Evolutionary conservation across 2,888 invertebrate species (phyloP).

Genomic region (Synergus gifuensis): DNA sequence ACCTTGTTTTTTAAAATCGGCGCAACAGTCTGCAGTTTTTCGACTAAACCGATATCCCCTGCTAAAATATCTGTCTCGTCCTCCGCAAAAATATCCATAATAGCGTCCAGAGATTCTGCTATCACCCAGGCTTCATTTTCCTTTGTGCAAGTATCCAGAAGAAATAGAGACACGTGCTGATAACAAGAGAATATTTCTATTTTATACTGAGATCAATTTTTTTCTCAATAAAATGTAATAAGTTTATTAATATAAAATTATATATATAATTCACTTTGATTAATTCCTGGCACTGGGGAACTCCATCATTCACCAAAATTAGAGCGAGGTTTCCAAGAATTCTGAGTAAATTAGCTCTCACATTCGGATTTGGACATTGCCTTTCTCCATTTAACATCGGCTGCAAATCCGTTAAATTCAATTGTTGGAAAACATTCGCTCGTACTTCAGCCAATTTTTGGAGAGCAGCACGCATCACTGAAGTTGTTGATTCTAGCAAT

Average conservation of each 20-base stretch:
- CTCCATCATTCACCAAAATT: constrained; percentile 58
- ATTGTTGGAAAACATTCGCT: constrained; percentile 79
- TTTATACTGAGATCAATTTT: too few species aligned
- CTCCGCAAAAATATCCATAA: constrained; percentile 88
- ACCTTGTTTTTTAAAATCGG: constrained; percentile 85
- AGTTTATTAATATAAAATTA: too few species aligned
- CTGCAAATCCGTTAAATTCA: constrained; percentile 81
- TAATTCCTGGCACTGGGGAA: constrained; percentile 54
- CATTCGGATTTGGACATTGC: constrained; percentile 63
- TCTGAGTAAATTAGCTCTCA: constrained; percentile 67
- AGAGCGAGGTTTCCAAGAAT: constrained; percentile 66
- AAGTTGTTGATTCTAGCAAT: constrained; percentile 85
- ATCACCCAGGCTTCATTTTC: constrained; percentile 85
- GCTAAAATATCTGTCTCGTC: constrained; percentile 86
- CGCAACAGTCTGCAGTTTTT: constrained; percentile 81
- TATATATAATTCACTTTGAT: constrained; percentile 60
- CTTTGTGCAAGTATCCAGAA: constrained; percentile 81
- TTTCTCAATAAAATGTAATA: too few species aligned
- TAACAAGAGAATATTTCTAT: not conserved
- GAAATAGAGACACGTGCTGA: constrained; percentile 80
- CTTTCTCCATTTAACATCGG: constrained; percentile 72
- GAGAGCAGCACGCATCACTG: constrained; percentile 86
- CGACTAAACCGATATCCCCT: constrained; percentile 82
- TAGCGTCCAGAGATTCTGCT: constrained; percentile 86
- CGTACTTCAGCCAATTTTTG: constrained; percentile 82